Evolutionary conservation across 2,888 invertebrate species (phyloP), one percentile per base, ranked within the genome.

Genomic region (Oegoconia quadripuncta): DNA sequence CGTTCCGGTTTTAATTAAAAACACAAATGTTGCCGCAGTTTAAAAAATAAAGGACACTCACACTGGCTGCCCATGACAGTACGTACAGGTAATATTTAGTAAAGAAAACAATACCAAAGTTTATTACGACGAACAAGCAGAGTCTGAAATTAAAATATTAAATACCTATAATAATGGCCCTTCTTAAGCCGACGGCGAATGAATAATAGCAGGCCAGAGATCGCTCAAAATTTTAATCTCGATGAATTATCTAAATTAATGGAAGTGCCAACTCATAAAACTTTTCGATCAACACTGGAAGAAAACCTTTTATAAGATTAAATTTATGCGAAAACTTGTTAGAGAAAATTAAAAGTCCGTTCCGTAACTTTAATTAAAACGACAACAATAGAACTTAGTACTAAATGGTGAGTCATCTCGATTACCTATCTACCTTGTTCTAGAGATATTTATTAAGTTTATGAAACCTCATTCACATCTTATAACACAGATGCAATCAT

Each of bases 241-340:
- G 26, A 8, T 22, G 22, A 28, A 47, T 39, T 46, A 43, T 47
- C 44, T 39, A 25, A 39, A 47, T 42, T 53, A 52, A 52, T 53
- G 40, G 50, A 48, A 56, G 46, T 47, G 49, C 45, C 46, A 51
- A 52, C 50, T 59, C 50, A 57, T 55, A 48, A 58, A 72, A 67
- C 55, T 68, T 68, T 58, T 49, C 50, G 50, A 57, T 66, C 61
- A 60, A 54, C 51, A 59, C 49, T 44, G 52, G 51, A 54, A 51
- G 56, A 49, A 57, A 63, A 52, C 48, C 55, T 60, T 62, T 60
- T 55, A 55, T 57, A 55, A 62, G 50, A 61, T 60, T 46, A 59
- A 43, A 60, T 64, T 64, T 64, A 70, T 64, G 57, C 50, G 50
- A 48, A 66, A 72, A 69, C 58, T 71, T 72, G 42, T 44, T 23